Evolutionary conservation across 1,140 invertebrate species (phyloP).

Genomic region (Sycobia sp.): DNA sequence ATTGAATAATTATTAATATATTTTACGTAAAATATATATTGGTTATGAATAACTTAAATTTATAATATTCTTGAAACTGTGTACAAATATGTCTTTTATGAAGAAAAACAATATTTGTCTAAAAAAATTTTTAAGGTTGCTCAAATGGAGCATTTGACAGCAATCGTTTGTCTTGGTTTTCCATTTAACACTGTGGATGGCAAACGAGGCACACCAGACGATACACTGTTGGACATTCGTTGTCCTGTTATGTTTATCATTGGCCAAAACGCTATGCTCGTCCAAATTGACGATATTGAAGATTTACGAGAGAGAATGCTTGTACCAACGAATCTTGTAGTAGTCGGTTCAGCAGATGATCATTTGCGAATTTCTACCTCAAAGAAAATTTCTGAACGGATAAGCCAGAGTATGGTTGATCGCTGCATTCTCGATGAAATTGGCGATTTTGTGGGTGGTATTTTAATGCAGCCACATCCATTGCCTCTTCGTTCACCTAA

Average conservation of each 20-base stretch:
- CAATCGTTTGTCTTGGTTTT: conserved; percentile 81
- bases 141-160: conserved; percentile 71
- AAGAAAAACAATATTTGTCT: conserved; percentile 8
- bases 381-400: conserved; percentile 73
- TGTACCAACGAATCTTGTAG: conserved; percentile 76
- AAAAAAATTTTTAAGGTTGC: no score
- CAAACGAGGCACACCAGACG: conserved; percentile 77
- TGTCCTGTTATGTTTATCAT: conserved; percentile 81
- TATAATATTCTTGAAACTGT: no score
- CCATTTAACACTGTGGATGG: conserved; percentile 78
- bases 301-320: conserved; percentile 76
- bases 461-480: conserved; percentile 67
- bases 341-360: conserved; percentile 85
- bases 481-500: conserved; percentile 61
- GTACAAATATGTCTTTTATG: no score
- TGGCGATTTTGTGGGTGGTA: conserved; percentile 67
- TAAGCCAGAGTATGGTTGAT: conserved; percentile 85
- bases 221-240: conserved; percentile 74
- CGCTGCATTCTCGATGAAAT: conserved; percentile 74
- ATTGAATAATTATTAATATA: background rate
- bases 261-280: conserved; percentile 73
- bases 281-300: conserved; percentile 77
- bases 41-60: no score
- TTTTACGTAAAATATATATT: conserved; percentile 4
- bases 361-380: conserved; percentile 72